These are phyloP conservation scores for Gopherus evgoodei DNA, from an alignment of 2,113 vertebrate genomes.

Conservation along the genomic window DNA sequence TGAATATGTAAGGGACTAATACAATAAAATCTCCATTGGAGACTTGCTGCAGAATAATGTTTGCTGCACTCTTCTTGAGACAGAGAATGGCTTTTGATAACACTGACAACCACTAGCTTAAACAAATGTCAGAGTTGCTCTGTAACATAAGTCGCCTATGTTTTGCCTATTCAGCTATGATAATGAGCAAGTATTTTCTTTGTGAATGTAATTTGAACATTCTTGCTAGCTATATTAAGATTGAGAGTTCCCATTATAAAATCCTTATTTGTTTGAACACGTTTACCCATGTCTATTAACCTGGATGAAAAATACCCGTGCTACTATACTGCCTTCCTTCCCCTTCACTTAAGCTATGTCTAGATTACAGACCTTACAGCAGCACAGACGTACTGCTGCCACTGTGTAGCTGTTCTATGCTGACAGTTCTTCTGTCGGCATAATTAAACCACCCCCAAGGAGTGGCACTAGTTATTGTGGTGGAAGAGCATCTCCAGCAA, in stretches of 20 bases:
- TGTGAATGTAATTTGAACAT: neutral
- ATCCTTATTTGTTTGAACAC: too few relatives aligned
- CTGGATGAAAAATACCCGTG: neutral
- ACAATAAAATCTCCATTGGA: neutral
- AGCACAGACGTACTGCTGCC: too few relatives aligned
- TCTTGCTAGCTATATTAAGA: neutral
- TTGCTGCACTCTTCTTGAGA: neutral
- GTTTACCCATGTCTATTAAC: neutral
- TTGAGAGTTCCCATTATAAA: too few relatives aligned
- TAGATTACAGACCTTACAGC: too few relatives aligned
- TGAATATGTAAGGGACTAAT: neutral
- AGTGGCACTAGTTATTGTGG: too few relatives aligned
- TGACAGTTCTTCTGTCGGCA: too few relatives aligned
- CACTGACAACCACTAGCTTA: conserved; percentile 29
- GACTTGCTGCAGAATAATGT: neutral
- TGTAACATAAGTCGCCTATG: neutral
- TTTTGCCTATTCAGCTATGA: neutral
- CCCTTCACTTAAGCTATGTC: too few relatives aligned
- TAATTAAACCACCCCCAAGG: too few relatives aligned
- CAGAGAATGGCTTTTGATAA: neutral
- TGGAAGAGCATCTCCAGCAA: too few relatives aligned
- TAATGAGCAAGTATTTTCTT: neutral
- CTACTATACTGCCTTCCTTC: neutral
- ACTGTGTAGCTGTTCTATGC: too few relatives aligned
- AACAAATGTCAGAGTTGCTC: neutral